phyloP scores from a whole-genome alignment of 2,797 vertebrate genomes.

The Aphelocoma californica region DNA sequence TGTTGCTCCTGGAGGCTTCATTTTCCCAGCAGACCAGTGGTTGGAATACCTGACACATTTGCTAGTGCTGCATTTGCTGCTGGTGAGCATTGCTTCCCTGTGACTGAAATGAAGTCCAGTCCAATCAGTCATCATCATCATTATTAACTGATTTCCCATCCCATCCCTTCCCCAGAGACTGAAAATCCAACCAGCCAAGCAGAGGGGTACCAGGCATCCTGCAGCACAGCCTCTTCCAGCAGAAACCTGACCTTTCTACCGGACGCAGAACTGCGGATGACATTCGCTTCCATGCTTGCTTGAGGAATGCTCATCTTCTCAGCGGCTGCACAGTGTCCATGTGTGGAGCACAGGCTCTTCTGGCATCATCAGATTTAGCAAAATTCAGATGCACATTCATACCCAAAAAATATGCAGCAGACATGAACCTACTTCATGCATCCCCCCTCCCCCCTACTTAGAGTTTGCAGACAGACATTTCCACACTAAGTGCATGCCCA shows the following conservation, averaged over 20 bases:
- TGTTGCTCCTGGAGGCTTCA: background rate
- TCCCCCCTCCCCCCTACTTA: fast-evolving
- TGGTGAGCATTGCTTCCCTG: background rate
- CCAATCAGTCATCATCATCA: background rate
- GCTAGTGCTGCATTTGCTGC: background rate
- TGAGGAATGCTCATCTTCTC: background rate
- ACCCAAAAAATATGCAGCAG: background rate
- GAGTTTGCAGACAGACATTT: background rate
- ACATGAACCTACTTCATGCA: background rate
- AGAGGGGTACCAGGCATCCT: background rate
- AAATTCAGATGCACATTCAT: background rate
- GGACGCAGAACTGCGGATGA: background rate
- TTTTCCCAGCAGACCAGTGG: background rate
- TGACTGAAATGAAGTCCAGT: background rate
- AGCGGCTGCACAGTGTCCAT: background rate
- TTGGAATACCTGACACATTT: background rate
- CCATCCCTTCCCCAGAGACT: background rate
- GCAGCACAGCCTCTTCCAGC: background rate
- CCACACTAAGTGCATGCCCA: background rate
- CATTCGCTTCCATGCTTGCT: background rate
- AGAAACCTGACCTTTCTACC: background rate
- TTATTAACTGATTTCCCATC: background rate
- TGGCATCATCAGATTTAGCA: background rate
- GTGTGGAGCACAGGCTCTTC: background rate
- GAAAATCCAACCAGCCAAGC: background rate